Percentiles rank a stretch among this genome's conserved stretches.
Conservation (phyloP, 2,113 vertebrate genomes). For the Triplophysa dalaica region DNA sequence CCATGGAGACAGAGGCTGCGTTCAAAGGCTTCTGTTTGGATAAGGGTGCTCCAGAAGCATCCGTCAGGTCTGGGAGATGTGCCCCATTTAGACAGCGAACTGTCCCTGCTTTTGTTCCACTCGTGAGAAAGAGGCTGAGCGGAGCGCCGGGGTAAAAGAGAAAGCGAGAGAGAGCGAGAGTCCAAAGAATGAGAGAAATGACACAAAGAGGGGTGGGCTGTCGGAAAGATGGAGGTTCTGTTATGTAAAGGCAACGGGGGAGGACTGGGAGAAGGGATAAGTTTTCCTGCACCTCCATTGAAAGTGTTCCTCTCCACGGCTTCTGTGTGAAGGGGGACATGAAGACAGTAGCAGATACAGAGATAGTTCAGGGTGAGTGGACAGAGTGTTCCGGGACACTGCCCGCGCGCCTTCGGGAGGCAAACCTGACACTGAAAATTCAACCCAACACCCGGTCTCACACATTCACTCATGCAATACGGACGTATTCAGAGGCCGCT, state of each 20-base stretch:
- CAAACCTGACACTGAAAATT: slow-evolving; percentile 46
- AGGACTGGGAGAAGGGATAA: slow-evolving; percentile 26
- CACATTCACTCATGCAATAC: slow-evolving; percentile 39
- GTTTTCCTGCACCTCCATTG: slow-evolving; percentile 37
- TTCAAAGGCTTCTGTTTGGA: slow-evolving; percentile 42
- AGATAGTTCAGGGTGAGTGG: slow-evolving; percentile 76
- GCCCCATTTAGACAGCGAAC: slow-evolving; percentile 38
- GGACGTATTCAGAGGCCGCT: slow-evolving; percentile 13
- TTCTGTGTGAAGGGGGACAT: slow-evolving; percentile 34
- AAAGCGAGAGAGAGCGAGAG: background rate
- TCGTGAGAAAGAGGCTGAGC: slow-evolving; percentile 37
- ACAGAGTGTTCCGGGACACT: slow-evolving; percentile 45
- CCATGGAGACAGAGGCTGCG: slow-evolving; percentile 50
- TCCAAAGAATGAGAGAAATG: background rate
- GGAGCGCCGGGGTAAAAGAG: background rate
- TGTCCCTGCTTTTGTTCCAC: slow-evolving; percentile 34
- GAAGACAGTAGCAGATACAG: slow-evolving; percentile 30
- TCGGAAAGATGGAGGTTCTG: slow-evolving; percentile 43
- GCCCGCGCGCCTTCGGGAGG: slow-evolving; percentile 40
- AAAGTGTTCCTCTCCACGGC: slow-evolving; percentile 34
- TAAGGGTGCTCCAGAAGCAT: slow-evolving; percentile 29
- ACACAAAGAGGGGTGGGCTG: slow-evolving; percentile 33
- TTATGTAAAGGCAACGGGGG: slow-evolving; percentile 53
- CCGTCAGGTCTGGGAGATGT: slow-evolving; percentile 34
- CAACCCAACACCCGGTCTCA: slow-evolving; percentile 31